Base-by-base conservation (phyloP, 2,797 vertebrate species). In the Pseudopleuronectes americanus region DNA sequence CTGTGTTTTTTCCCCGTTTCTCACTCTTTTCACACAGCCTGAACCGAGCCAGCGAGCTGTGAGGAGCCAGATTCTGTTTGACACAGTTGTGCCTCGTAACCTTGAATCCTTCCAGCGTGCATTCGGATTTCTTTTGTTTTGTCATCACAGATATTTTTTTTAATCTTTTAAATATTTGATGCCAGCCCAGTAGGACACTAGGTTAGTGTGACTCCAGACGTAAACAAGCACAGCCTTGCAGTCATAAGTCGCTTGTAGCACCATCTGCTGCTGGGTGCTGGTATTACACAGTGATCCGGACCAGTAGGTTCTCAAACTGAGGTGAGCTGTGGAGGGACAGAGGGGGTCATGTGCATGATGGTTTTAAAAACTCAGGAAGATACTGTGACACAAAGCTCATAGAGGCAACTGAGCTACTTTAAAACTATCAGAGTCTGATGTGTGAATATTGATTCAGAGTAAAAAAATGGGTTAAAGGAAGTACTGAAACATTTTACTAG, bases 151-250 rank as follows among this genome's bases (percentile, higher is more conserved):
- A 9, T 31, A 9, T 31, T 19, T 41, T 13, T 7, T 47, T 5
- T 5, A 28, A 28, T 22, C 4, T 21, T 26, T 69, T 52, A 36
- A 16, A 45, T 38, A 16, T 45, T 45, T 19, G 0, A 17, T 73
- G 13, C 1, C 41, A 36, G 69, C 64, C 36, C 78, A 84, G 79
- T 74, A 82, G 84, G 77, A 82, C 81, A 81, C 74, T 80, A 60
- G 78, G 72, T 83, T 76, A 77, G 74, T 88, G 80, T 83, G 58
- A 77, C 87, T 81, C 22, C 58, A 5, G 74, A 75, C 71, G 69
- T 6, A 45, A 79, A 77, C 45, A 70, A 47, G 61, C 55, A 51
- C 58, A 57, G 64, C 21, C 56, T 57, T 4, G 13, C 19, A 4
- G 36, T 54, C 45, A 8, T 52, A 4, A 3, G 33, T 57, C 49